Conservation (phyloP, 2,888 invertebrate genomes). For the Lepidocyrtinus sp. region DNA sequence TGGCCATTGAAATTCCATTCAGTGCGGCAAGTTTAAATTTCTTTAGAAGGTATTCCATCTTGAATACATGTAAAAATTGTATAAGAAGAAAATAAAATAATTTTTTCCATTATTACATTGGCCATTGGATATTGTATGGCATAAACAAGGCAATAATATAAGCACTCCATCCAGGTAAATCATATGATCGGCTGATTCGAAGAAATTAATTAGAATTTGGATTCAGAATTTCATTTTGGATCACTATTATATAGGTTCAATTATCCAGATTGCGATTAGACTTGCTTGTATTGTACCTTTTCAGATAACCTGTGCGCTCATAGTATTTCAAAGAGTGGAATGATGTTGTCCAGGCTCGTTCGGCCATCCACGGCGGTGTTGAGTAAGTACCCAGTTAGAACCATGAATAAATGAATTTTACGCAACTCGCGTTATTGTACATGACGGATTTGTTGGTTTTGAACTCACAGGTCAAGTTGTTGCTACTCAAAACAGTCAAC, state of each 20-base stretch:
- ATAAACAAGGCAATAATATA: too few species aligned
- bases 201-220: background rate
- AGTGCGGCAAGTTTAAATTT: background rate
- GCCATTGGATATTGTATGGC: too few species aligned
- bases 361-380: constrained; percentile 57
- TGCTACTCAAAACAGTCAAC: constrained; percentile 17
- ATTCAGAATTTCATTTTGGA: background rate
- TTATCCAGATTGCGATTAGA: too few species aligned
- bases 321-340: constrained; percentile 18
- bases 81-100: too few species aligned
- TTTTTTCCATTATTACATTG: background rate
- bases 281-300: background rate
- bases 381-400: constrained; percentile 39
- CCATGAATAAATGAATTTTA: background rate
- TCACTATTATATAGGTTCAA: too few species aligned
- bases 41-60: constrained; percentile 12
- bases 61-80: too few species aligned
- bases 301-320: background rate
- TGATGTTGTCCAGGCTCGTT: constrained; percentile 65
- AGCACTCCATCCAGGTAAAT: background rate
- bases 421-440: background rate
- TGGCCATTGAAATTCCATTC: too few species aligned
- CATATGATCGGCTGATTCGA: background rate
- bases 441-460: background rate
- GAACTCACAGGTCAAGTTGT: constrained; percentile 30